A percentile compares a stretch with the other conserved stretches of the same genome.
Evolutionary conservation across 2,888 invertebrate genomes (phyloP).

Genomic region (Drosophila robusta): DNA sequence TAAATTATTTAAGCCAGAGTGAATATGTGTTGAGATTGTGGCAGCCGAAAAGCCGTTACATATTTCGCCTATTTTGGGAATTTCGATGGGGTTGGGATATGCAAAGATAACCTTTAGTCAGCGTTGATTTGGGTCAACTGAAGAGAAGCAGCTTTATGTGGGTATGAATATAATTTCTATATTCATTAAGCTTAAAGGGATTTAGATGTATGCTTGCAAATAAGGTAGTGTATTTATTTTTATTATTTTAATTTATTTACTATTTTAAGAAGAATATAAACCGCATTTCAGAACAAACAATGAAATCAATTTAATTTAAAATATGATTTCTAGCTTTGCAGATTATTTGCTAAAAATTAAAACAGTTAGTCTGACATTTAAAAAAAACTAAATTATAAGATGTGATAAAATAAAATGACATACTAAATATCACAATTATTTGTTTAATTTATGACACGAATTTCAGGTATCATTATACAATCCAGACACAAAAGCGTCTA

Average conservation of each 20-base stretch:
- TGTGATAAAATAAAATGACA: background rate
- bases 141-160: background rate
- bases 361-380: background rate
- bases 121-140: constrained; percentile 28
- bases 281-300: too few relatives aligned
- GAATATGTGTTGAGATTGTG: constrained; percentile 29
- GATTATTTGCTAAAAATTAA: background rate
- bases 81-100: constrained; percentile 13
- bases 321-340: background rate
- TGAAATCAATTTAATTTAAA: background rate
- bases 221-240: too few relatives aligned
- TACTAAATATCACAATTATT: constrained; percentile 19
- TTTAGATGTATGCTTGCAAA: background rate
- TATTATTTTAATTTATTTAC: too few relatives aligned
- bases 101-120: constrained; percentile 7
- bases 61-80: constrained; percentile 34
- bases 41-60: constrained; percentile 31
- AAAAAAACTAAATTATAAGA: background rate
- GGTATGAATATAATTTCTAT: background rate
- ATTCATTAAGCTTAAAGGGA: background rate
- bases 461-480: constrained; percentile 8
- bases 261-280: too few relatives aligned
- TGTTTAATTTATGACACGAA: constrained; percentile 8
- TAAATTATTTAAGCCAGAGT: constrained; percentile 15
- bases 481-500: constrained; percentile 2